Conservation (phyloP, 2,797 vertebrate species). For the Pipistrellus kuhlii region DNA sequence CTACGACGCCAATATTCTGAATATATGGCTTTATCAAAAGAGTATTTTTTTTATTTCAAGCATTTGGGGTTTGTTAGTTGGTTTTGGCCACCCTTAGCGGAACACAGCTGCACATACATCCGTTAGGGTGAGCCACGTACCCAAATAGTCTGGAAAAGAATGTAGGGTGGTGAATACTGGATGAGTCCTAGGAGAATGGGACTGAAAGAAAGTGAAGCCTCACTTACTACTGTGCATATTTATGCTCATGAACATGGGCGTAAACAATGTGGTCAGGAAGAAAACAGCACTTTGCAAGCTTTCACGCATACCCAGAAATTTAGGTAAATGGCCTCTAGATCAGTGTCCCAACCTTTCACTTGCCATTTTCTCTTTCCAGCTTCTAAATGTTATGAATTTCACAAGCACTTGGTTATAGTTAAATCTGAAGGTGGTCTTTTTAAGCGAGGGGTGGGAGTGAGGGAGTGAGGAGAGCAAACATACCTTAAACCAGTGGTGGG, state of each 20-base stretch:
- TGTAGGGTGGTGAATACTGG: accelerated
- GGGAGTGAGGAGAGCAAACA: not conserved
- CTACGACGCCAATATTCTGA: not conserved
- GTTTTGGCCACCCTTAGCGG: not conserved
- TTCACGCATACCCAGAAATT: not conserved
- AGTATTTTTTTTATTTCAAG: not conserved
- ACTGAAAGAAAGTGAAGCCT: not conserved
- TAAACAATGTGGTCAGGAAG: not conserved
- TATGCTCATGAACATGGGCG: not conserved
- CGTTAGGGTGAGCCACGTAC: not conserved
- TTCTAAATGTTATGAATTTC: slow-evolving; percentile 39
- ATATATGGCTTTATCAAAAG: slow-evolving; percentile 14
- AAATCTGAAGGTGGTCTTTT: slow-evolving; percentile 18
- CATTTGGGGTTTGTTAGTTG: slow-evolving; percentile 5
- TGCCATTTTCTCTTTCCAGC: slow-evolving; percentile 8
- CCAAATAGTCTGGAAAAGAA: not conserved
- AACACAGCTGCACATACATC: not conserved
- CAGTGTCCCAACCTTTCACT: not conserved
- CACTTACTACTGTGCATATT: not conserved
- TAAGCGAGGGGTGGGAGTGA: not conserved
- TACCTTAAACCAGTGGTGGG: not conserved
- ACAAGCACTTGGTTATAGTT: not conserved
- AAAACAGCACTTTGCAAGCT: not conserved
- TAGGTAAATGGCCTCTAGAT: not conserved
- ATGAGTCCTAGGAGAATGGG: not conserved